Percentiles rank a stretch among this genome's conserved stretches.
Evolutionary conservation across 2,888 invertebrate genomes (phyloP).

Genomic region (Scaptomyza tumidula): DNA sequence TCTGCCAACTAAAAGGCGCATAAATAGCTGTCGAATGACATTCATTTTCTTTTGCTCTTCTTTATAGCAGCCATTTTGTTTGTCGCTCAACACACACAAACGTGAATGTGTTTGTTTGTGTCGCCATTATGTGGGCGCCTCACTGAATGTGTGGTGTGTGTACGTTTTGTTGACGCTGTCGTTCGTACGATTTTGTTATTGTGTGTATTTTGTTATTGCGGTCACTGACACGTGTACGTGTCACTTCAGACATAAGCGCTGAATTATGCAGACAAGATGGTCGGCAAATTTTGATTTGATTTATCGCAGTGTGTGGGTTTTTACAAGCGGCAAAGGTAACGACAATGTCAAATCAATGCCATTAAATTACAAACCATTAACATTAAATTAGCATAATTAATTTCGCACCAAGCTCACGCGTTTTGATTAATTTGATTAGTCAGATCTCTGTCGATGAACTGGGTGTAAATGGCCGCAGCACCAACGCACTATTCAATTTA

Average conservation of each 20-base stretch:
- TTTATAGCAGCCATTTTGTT: slow-evolving; percentile 52
- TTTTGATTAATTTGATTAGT: slow-evolving; percentile 52
- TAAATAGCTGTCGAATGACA: slow-evolving; percentile 73
- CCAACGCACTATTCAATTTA: slow-evolving; percentile 33
- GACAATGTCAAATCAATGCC: slow-evolving; percentile 70
- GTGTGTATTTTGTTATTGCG: slow-evolving; percentile 45
- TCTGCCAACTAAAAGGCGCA: slow-evolving; percentile 72
- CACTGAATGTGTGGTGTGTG: slow-evolving; percentile 11
- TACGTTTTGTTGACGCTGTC: slow-evolving; percentile 32
- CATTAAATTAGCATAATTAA: slow-evolving; percentile 76
- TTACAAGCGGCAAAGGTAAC: slow-evolving; percentile 22
- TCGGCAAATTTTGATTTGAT: slow-evolving; percentile 62
- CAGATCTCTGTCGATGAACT: slow-evolving; percentile 16
- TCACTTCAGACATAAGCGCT: slow-evolving; percentile 57
- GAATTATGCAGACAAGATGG: slow-evolving; percentile 70
- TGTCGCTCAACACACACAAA: slow-evolving; percentile 12
- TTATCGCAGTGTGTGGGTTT: slow-evolving; percentile 58
- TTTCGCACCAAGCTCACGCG: slow-evolving; percentile 33
- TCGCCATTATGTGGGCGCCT: slow-evolving; percentile 34
- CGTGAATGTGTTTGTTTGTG: slow-evolving; percentile 24
- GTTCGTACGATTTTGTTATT: slow-evolving; percentile 17
- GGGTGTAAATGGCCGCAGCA: slow-evolving; percentile 13
- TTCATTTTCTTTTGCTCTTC: slow-evolving; percentile 62
- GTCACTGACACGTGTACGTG: slow-evolving; percentile 71
- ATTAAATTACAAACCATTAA: slow-evolving; percentile 67